phyloP scores from a whole-genome alignment of 1,140 invertebrate genomes.

The Cydia amplana region DNA sequence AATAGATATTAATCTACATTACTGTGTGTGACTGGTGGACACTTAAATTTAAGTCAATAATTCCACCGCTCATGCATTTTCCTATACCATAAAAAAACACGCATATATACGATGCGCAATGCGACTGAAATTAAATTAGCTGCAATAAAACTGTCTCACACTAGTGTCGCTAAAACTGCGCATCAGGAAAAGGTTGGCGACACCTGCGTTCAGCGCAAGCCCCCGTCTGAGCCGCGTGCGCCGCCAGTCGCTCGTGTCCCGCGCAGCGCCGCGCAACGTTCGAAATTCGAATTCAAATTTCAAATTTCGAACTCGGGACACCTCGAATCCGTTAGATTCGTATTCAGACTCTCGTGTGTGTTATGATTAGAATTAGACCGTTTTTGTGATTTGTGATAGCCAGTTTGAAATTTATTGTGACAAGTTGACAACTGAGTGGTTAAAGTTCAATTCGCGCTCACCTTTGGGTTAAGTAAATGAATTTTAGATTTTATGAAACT shows the following conservation, averaged over 20 bases:
- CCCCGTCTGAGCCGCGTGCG: slow-evolving; percentile 63
- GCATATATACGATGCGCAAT: background rate
- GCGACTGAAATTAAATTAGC: background rate
- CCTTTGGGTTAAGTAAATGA: slow-evolving; percentile 55
- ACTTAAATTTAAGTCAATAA: slow-evolving; percentile 1
- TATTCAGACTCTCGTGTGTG: slow-evolving; percentile 36
- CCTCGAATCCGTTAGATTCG: slow-evolving; percentile 35
- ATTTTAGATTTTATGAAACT: slow-evolving; percentile 38
- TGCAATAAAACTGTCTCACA: background rate
- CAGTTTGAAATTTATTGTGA: slow-evolving; percentile 56
- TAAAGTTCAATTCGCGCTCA: slow-evolving; percentile 57
- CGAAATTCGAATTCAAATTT: slow-evolving; percentile 45
- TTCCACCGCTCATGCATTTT: too few relatives aligned
- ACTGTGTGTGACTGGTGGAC: background rate
- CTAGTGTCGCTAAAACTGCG: background rate
- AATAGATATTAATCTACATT: too few relatives aligned
- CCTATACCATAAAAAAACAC: background rate
- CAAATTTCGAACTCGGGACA: slow-evolving; percentile 53
- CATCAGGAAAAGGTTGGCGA: slow-evolving; percentile 52
- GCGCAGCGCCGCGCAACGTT: slow-evolving; percentile 49
- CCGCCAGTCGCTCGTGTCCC: slow-evolving; percentile 66
- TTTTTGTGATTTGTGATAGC: slow-evolving; percentile 44
- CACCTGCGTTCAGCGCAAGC: slow-evolving; percentile 49
- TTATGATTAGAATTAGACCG: slow-evolving; percentile 32
- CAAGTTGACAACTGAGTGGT: slow-evolving; percentile 54